Base-by-base conservation (phyloP, 2,113 vertebrate genomes). In the Ophthalmolycus amberensis region DNA sequence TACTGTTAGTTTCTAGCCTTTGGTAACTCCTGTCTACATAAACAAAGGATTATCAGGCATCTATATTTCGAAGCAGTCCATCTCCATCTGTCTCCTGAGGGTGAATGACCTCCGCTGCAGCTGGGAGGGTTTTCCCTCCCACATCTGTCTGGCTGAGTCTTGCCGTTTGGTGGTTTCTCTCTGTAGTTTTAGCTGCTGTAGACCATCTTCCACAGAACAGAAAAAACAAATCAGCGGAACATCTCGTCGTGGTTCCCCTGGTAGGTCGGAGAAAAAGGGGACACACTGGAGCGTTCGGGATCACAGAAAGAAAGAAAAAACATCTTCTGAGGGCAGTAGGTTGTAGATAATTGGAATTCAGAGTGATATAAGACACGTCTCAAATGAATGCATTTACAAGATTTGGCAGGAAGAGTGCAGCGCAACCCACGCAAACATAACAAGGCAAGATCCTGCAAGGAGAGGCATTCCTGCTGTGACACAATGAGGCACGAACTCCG, bases 391-490 rank as follows among this genome's bases (percentile, higher is more conserved):
- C 34, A 60, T 82, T 70, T 77, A 80, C 58, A 79, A 58, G 77
- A 77, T 68, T 60, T 80, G 76, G n/a, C 75, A 79, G 62, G 64
- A 65, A 76, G 79, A 85, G 67, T 59, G 71, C 64, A 60, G 42
- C 8, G 67, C 56, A 85, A 79, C 52, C 71, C 81, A 77, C 25
- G 77, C 76, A 88, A 86, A 64, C 54, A 74, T 58, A 81, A 80
- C 74, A 84, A 91, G 90, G 85, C 89, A 92, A 88, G 91, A 91
- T 75, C 48, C 76, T 79, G 88, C 93, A 91, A 59, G 83, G 90
- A 87, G 83, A 79, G 74, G 84, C 88, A 92, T 90, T 90, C 90
- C 87, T 90, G 83, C 77, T 77, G 85, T 62, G 75, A 70, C 63
- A 78, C 76, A 89, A 71, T 85, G 42, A 87, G 83, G 86, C 68